Percentiles rank a stretch among this genome's conserved stretches.
These are phyloP conservation scores for Drosophila parvula DNA, from an alignment of 1,140 invertebrate species.

Conservation along the genomic window DNA sequence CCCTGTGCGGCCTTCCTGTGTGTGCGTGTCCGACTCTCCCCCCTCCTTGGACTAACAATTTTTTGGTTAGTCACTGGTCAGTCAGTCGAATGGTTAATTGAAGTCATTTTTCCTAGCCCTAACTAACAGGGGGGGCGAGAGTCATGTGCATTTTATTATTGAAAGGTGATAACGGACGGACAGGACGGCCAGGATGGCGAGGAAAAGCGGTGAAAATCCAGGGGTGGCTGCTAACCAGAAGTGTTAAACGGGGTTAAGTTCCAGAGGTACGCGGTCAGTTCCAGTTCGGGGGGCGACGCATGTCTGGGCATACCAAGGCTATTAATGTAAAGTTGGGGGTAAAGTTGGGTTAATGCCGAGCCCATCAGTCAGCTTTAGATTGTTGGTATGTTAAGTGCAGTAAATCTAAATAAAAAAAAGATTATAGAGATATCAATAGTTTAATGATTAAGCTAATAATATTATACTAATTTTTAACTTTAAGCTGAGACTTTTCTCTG, in stretches of 20 bases:
- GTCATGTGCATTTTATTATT: conserved; percentile 72
- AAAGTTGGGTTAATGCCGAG: not conserved
- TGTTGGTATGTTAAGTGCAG: not conserved
- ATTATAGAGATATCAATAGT: too few species aligned
- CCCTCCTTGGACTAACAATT: conserved; percentile 23
- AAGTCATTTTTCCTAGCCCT: conserved; percentile 78
- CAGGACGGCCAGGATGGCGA: too few species aligned
- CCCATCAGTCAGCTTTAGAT: not conserved
- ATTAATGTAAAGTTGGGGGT: conserved; percentile 21
- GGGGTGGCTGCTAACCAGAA: conserved; percentile 48
- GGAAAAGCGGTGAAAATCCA: not conserved
- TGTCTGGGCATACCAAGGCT: conserved; percentile 30
- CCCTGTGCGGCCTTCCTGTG: conserved; percentile 11
- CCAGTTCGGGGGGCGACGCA: not conserved
- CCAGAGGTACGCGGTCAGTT: too few species aligned
- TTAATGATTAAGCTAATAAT: not conserved
- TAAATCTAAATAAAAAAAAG: not conserved
- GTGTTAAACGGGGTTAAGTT: conserved; percentile 79
- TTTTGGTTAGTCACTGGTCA: conserved; percentile 79
- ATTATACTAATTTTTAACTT: not conserved
- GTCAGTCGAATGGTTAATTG: conserved; percentile 76
- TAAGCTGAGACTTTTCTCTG: not conserved
- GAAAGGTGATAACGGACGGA: conserved; percentile 73
- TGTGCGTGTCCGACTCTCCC: conserved; percentile 58
- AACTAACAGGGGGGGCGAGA: conserved; percentile 9